A percentile compares a stretch with the other conserved stretches of the same genome.
These are phyloP conservation scores for Rhyzopertha dominica DNA, from an alignment of 1,140 invertebrate genomes.

Conservation along the genomic window DNA sequence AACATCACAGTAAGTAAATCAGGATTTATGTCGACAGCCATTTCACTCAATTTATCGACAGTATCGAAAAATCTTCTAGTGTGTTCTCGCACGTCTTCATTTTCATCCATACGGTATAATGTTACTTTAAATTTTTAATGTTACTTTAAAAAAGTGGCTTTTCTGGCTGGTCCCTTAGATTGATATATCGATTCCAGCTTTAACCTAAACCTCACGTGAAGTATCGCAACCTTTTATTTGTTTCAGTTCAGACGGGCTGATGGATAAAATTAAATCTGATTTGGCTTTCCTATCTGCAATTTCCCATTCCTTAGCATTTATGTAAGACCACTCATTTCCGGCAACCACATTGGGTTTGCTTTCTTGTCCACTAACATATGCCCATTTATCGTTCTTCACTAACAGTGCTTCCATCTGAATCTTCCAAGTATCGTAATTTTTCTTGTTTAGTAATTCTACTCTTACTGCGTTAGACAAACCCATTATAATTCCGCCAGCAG, in stretches of 20 bases:
- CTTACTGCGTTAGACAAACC: too few relatives aligned
- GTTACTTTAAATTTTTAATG: slow-evolving; percentile 22
- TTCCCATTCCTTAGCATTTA: too few relatives aligned
- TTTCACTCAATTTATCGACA: slow-evolving; percentile 27
- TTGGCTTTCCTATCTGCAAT: slow-evolving; percentile 20
- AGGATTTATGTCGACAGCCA: slow-evolving; percentile 26
- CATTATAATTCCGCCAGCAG: too few relatives aligned
- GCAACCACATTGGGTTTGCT: too few relatives aligned
- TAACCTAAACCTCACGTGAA: slow-evolving; percentile 28
- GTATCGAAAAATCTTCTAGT: slow-evolving; percentile 26
- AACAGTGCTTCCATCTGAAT: too few relatives aligned
- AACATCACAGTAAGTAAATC: slow-evolving; percentile 31
- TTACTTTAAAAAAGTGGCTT: slow-evolving; percentile 30
- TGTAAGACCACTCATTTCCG: too few relatives aligned
- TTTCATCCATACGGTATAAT: slow-evolving; percentile 25
- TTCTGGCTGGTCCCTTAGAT: slow-evolving; percentile 21
- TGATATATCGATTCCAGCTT: slow-evolving; percentile 24
- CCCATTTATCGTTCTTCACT: too few relatives aligned
- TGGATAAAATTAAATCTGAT: slow-evolving; percentile 25
- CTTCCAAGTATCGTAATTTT: too few relatives aligned
- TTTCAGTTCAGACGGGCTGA: slow-evolving; percentile 21
- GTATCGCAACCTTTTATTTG: slow-evolving; percentile 24
- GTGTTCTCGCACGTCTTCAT: slow-evolving; percentile 26
- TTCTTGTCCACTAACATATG: too few relatives aligned
- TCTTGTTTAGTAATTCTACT: too few relatives aligned